Evolutionary conservation across 2,113 vertebrate genomes (phyloP), one percentile per base, ranked within the genome.

Genomic region (Stegostoma tigrinum): DNA sequence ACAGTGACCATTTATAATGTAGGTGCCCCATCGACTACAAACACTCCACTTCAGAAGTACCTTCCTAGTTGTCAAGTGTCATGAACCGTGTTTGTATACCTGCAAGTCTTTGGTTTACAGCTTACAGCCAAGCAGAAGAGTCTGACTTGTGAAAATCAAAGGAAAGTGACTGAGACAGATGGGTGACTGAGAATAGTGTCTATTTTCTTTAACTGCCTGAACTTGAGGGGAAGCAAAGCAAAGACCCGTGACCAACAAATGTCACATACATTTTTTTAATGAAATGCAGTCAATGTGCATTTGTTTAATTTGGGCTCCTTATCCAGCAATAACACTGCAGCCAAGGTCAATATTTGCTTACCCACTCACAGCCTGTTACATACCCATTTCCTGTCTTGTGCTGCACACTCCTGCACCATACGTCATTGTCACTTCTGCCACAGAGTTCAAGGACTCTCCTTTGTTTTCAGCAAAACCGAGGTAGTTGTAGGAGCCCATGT

Each of bases 401-500:
- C 98, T 99, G 97, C 98, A 98, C 87, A 98, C 96, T 17, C 98
- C 98, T 1, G 97, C 95, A 0, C 98, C 98, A 12, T 99, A 98
- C 48, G 96, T 97, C 64, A 96, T 90, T 72, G 98, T 96, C 94
- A 96, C 97, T 34, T 97, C 97, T 21, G 97, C 98, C 96, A 99
- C 98, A 30, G 97, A 98, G 97, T 96, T 98, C 97, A 99, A 97
- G 96, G 98, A 98, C 85, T 98, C 98, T 34, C 97, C 96, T 0
- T 98, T 97, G 30, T 98, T 98, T 97, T 97, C 97, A 96, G 98
- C 98, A 95, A 99, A 98, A 89, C 98, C 99, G 89, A 99, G 98
- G 97, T 99, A 99, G 97, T 99, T 99, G 97, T 99, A 99, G 64
- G 99, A 99, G 96, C 98, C 98, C 98, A 99, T 98, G 97, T 99